These are phyloP conservation scores for Drosophila recens DNA, from an alignment of 2,888 invertebrate species.

Conservation along the genomic window DNA sequence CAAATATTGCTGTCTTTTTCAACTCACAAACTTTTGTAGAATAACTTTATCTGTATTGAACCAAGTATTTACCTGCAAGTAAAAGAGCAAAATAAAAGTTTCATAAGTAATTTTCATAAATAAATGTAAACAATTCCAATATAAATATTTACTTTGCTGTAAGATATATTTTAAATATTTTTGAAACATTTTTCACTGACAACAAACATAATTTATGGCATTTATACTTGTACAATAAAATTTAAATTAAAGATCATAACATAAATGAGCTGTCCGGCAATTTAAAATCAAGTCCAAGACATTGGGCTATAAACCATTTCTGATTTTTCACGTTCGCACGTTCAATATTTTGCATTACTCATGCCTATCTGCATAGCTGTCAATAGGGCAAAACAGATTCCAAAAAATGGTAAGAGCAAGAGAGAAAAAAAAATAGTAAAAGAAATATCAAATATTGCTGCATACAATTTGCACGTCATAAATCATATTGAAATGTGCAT, in stretches of 20 bases:
- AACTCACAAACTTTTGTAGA: slow-evolving; percentile 25
- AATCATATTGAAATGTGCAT: slow-evolving; percentile 72
- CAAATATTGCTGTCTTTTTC: slow-evolving; percentile 25
- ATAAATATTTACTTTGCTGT: background rate
- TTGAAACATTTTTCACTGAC: background rate
- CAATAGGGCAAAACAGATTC: slow-evolving; percentile 40
- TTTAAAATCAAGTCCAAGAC: slow-evolving; percentile 38
- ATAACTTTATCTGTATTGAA: background rate
- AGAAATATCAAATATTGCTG: slow-evolving; percentile 60
- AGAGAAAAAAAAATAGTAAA: slow-evolving; percentile 12
- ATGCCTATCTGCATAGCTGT: slow-evolving; percentile 47
- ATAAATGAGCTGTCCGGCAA: slow-evolving; percentile 11
- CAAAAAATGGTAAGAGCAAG: slow-evolving; percentile 8
- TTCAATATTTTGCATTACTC: slow-evolving; percentile 52
- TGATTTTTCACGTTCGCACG: slow-evolving; percentile 46
- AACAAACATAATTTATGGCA: background rate
- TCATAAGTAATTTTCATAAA: slow-evolving; percentile 2
- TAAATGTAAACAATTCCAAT: background rate
- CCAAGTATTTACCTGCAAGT: slow-evolving; percentile 55
- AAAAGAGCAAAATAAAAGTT: slow-evolving; percentile 14
- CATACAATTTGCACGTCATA: slow-evolving; percentile 75
- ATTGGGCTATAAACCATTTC: slow-evolving; percentile 47
- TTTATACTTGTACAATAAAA: background rate
- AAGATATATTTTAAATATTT: background rate
- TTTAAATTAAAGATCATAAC: slow-evolving; percentile 9